Percentiles rank a stretch among this genome's conserved stretches.
phyloP scores from a whole-genome alignment of 2,797 vertebrate genomes.

The Megalops cyprinoides region DNA sequence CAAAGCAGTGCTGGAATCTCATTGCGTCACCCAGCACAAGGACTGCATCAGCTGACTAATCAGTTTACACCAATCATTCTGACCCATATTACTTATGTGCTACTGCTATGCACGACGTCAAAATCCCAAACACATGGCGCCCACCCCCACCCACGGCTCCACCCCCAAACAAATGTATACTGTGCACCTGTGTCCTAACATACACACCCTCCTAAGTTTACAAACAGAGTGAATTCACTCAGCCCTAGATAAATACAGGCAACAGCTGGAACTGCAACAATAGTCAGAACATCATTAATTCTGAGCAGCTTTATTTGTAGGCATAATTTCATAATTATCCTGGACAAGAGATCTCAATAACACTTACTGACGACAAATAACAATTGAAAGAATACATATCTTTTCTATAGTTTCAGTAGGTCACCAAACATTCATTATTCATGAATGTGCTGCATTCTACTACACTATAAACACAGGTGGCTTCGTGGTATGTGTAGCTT shows the following conservation, averaged over 20 bases:
- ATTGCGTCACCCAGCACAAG: slow-evolving; percentile 1
- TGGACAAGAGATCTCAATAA: no score
- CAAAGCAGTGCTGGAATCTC: neutral
- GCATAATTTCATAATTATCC: no score
- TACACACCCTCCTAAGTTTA: no score
- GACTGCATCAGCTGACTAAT: slow-evolving; percentile 41
- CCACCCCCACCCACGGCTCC: neutral
- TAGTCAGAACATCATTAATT: no score
- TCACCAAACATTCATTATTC: no score
- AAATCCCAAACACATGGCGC: neutral
- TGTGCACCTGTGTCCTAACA: no score
- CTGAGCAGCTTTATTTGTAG: no score
- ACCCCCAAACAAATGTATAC: neutral
- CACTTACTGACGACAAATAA: no score
- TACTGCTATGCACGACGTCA: neutral
- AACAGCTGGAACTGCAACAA: no score
- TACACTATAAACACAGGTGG: neutral
- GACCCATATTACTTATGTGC: slow-evolving; percentile 52
- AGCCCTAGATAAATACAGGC: no score
- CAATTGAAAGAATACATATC: no score
- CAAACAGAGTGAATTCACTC: no score
- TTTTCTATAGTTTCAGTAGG: neutral
- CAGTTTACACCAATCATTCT: slow-evolving; percentile 39
- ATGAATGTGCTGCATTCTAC: neutral
- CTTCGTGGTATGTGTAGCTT: slow-evolving; percentile 48